Percentiles rank a stretch among this genome's conserved stretches.
phyloP scores from a whole-genome alignment of 37 sponge, comb jelly and placozoan species.

The Beroe ovata region DNA sequence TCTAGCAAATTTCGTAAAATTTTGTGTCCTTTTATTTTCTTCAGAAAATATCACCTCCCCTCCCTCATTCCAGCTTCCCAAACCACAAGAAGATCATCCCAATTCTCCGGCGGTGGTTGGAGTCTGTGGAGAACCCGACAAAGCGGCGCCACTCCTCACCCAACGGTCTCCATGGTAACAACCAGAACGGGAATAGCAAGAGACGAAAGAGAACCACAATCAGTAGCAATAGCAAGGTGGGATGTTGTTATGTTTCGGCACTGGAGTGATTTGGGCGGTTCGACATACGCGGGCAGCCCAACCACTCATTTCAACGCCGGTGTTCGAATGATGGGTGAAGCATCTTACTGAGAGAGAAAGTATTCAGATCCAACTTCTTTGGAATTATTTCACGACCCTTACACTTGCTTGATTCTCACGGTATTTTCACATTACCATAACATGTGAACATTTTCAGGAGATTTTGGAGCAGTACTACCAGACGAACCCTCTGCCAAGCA shows the following conservation, averaged over 20 bases:
- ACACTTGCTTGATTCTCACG: neutral
- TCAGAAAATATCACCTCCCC: neutral
- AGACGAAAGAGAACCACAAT: slow-evolving; percentile 24
- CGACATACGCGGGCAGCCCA: too few species aligned
- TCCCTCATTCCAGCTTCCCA: slow-evolving; percentile 11
- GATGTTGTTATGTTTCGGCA: neutral
- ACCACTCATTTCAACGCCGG: too few species aligned
- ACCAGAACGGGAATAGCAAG: slow-evolving; percentile 22
- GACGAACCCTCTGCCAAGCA: slow-evolving; percentile 45
- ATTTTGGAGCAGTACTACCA: slow-evolving; percentile 46
- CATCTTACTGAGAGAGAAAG: too few species aligned
- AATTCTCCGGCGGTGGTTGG: slow-evolving; percentile 58
- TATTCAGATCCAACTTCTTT: too few species aligned
- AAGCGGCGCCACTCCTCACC: slow-evolving; percentile 58
- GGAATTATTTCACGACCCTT: too few species aligned
- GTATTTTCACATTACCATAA: too few species aligned
- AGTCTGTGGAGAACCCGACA: slow-evolving; percentile 45
- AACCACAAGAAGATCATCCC: slow-evolving; percentile 68
- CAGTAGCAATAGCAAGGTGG: slow-evolving; percentile 61
- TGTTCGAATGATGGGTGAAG: too few species aligned
- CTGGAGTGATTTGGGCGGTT: neutral
- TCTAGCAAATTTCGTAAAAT: neutral
- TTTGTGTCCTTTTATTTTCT: neutral
- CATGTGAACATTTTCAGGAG: neutral
- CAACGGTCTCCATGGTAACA: slow-evolving; percentile 20